A percentile compares a stretch with the other conserved stretches of the same genome.
These are phyloP conservation scores for Montipora capitata DNA, from an alignment of 92 coral and sea anemone genomes.

Conservation along the genomic window DNA sequence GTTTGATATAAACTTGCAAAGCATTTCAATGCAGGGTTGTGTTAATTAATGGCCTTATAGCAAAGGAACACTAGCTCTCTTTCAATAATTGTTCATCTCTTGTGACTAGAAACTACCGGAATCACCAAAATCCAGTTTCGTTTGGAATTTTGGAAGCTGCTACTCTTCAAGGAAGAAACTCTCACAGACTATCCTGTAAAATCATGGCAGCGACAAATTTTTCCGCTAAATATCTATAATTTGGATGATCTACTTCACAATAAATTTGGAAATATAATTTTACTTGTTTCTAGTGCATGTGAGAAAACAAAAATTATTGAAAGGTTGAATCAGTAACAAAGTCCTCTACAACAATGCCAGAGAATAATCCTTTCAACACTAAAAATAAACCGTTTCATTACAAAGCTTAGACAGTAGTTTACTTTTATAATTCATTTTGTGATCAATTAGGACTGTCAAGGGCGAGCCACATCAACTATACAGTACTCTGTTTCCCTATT, in stretches of 20 bases:
- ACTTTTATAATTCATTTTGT: no score
- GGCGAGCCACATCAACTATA: no score
- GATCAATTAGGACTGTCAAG: no score
- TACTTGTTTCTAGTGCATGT: background rate
- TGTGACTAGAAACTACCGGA: background rate
- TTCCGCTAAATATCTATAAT: background rate
- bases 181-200: no score
- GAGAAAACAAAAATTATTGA: slow-evolving; percentile 9
- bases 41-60: slow-evolving; percentile 7
- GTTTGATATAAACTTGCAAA: background rate
- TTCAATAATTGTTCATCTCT: slow-evolving; percentile 22
- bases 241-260: background rate
- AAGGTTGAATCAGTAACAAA: slow-evolving; percentile 6
- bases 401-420: background rate
- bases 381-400: slow-evolving; percentile 9
- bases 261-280: background rate
- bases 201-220: background rate
- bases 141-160: background rate
- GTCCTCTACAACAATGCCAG: background rate
- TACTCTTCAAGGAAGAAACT: no score
- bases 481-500: no score
- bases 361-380: background rate
- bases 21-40: background rate
- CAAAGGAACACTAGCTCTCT: background rate
- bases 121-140: background rate